These are phyloP conservation scores for Ditylenchus dipsaci DNA, from an alignment of 1,140 invertebrate genomes.

Conservation along the genomic window DNA sequence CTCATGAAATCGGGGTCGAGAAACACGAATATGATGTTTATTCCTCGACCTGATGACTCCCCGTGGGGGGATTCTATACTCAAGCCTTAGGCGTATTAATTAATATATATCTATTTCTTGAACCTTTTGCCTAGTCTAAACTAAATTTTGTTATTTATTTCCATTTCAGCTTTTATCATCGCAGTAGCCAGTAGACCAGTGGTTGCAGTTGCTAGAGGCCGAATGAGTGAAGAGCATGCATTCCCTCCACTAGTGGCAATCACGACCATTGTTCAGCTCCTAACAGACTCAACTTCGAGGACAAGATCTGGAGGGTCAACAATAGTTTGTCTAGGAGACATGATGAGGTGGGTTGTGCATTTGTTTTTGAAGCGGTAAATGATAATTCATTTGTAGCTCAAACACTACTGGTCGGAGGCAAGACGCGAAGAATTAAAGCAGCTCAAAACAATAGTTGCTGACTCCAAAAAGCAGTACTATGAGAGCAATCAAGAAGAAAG, in stretches of 20 bases:
- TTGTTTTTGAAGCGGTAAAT: neutral
- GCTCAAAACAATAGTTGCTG: neutral
- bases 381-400: conserved; percentile 10
- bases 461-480: neutral
- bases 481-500: neutral
- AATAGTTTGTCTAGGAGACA: neutral
- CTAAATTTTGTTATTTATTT: too few species aligned
- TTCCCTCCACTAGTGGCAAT: neutral
- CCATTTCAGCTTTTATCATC: too few species aligned
- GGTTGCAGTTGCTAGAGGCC: neutral
- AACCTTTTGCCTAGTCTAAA: too few species aligned
- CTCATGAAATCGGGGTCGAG: too few species aligned
- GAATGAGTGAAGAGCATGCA: neutral
- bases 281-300: neutral
- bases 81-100: too few species aligned
- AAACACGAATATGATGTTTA: too few species aligned
- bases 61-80: too few species aligned
- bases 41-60: too few species aligned
- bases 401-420: conserved; percentile 22
- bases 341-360: neutral
- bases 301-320: conserved; percentile 2
- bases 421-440: conserved; percentile 6
- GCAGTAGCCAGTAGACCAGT: neutral
- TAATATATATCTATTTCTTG: too few species aligned
- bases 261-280: neutral